Conservation (phyloP, 1,140 invertebrate genomes). For the Riptortus pedestris region DNA sequence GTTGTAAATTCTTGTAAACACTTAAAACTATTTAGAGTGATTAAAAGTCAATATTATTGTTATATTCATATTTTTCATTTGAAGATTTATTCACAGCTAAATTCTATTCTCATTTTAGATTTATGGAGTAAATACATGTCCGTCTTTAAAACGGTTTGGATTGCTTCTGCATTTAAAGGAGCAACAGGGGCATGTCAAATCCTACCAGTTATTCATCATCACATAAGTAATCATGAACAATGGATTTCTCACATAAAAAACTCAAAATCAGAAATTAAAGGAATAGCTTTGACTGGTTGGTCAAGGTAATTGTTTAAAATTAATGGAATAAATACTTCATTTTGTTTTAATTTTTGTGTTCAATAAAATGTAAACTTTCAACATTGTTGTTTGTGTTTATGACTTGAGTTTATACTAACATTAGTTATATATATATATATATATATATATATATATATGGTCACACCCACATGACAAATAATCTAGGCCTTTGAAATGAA, state of each 20-base stretch:
- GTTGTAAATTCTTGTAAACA: too few relatives aligned
- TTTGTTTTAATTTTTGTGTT: background rate
- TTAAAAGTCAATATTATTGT: too few relatives aligned
- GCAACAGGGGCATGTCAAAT: constrained; percentile 47
- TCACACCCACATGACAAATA: too few relatives aligned
- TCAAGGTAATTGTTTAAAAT: constrained; percentile 44
- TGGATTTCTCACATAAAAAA: constrained; percentile 49
- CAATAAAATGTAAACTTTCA: too few relatives aligned
- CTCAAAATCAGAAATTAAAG: constrained; percentile 45
- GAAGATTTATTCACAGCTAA: too few relatives aligned
- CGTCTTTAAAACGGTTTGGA: constrained; percentile 49
- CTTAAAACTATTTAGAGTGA: too few relatives aligned
- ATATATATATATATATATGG: too few relatives aligned
- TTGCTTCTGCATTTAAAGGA: constrained; percentile 54
- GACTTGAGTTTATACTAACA: too few relatives aligned
- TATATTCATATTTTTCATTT: too few relatives aligned
- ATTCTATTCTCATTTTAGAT: constrained; percentile 33
- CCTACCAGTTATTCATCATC: constrained; percentile 49
- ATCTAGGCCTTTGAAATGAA: too few relatives aligned
- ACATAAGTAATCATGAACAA: constrained; percentile 56
- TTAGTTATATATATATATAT: too few relatives aligned
- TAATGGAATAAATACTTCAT: background rate
- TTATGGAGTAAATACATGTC: constrained; percentile 44
- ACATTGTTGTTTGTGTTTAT: too few relatives aligned
- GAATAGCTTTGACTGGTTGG: constrained; percentile 66